These are phyloP conservation scores for Andrena dorsata DNA, from an alignment of 2,888 invertebrate species.

Conservation along the genomic window DNA sequence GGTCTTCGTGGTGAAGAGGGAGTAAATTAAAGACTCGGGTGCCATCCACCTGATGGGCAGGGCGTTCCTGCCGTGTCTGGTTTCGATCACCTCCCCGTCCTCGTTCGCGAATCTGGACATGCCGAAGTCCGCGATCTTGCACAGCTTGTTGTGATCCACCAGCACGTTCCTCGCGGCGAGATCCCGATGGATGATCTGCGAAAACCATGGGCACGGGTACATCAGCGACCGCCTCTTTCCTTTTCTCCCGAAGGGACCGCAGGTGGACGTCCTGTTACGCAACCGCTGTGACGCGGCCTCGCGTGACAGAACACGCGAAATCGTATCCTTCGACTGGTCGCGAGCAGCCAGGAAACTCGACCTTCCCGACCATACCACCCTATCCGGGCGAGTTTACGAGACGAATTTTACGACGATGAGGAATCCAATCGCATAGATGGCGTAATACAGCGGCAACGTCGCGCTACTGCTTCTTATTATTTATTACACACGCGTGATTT, in stretches of 20 bases:
- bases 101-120: slow-evolving; percentile 90
- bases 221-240: not conserved
- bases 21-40: slow-evolving; percentile 92
- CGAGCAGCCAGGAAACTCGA: slow-evolving; percentile 11
- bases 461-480: slow-evolving; percentile 35
- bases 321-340: slow-evolving; percentile 11
- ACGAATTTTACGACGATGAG: slow-evolving; percentile 24
- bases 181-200: slow-evolving; percentile 93
- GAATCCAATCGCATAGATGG: not conserved
- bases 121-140: slow-evolving; percentile 95
- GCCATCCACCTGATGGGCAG: slow-evolving; percentile 94
- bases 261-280: slow-evolving; percentile 59
- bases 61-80: slow-evolving; percentile 86
- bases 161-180: slow-evolving; percentile 93
- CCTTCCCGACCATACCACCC: not conserved
- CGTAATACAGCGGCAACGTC: slow-evolving; percentile 31
- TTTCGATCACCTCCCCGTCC: slow-evolving; percentile 86
- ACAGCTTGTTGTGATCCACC: slow-evolving; percentile 93
- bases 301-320: slow-evolving; percentile 28
- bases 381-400: not conserved
- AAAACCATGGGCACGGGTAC: slow-evolving; percentile 39
- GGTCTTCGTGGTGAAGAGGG: slow-evolving; percentile 92
- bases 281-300: slow-evolving; percentile 26
- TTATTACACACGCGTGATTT: slow-evolving; percentile 39
- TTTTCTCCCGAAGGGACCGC: not conserved